Evolutionary conservation across 2,113 vertebrate species (phyloP).

Genomic region (Pituophis catenifer): DNA sequence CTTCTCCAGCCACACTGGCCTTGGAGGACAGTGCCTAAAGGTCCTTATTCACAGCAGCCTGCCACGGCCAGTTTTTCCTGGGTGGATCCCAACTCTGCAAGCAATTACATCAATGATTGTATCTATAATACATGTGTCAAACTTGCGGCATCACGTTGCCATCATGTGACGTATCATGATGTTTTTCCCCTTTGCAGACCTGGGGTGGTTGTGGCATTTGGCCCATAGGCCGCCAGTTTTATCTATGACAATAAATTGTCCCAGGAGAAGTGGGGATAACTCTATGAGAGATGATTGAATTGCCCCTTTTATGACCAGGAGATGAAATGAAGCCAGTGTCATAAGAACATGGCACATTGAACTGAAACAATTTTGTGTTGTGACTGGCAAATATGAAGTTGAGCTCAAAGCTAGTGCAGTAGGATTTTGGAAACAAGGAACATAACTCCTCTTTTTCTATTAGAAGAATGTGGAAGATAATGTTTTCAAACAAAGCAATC

Average conservation of each 20-base stretch:
- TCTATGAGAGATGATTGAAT: neutral
- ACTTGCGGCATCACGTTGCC: too few relatives aligned
- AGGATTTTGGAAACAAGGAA: constrained; percentile 47
- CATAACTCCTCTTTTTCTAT: constrained; percentile 44
- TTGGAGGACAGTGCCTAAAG: neutral
- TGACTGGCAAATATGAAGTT: neutral
- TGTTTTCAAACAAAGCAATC: constrained; percentile 54
- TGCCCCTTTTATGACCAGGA: neutral
- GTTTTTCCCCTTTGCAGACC: too few relatives aligned
- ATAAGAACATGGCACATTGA: neutral
- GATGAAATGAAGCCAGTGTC: neutral
- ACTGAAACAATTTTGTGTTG: neutral
- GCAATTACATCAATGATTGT: neutral
- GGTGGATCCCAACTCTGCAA: neutral
- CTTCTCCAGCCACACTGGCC: neutral
- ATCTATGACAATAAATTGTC: neutral
- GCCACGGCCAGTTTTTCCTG: neutral
- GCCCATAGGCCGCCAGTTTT: too few relatives aligned
- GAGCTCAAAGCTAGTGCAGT: neutral
- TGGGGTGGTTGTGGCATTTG: too few relatives aligned
- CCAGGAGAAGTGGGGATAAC: neutral
- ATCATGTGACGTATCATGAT: too few relatives aligned
- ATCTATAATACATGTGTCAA: neutral
- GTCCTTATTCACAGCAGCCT: neutral
- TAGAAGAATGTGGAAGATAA: constrained; percentile 40